phyloP scores from a whole-genome alignment of 2,888 invertebrate species.

The Lepas anatifera region DNA sequence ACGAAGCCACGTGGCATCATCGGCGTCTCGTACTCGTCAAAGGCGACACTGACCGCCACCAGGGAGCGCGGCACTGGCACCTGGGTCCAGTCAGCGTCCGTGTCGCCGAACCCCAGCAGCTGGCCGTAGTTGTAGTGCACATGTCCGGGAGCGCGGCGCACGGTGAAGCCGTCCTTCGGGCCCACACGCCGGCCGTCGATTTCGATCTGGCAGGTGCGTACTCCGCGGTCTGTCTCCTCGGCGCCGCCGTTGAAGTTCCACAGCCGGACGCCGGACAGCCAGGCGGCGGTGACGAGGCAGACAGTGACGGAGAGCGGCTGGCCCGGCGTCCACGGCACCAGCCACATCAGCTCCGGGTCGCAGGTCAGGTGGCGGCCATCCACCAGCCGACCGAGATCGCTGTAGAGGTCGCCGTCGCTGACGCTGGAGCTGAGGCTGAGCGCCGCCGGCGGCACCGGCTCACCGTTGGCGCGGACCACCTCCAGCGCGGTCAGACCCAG shows the following conservation, averaged over 20 bases:
- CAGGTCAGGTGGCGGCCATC: not conserved
- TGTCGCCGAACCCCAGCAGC: not conserved
- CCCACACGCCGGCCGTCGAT: not conserved
- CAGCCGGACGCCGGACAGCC: not conserved
- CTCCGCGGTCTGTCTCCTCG: not conserved
- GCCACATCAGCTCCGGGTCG: not conserved
- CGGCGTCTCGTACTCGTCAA: not conserved
- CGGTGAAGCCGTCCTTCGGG: not conserved
- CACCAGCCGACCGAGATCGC: not conserved
- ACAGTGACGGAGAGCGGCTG: not conserved
- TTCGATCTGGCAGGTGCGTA: not conserved
- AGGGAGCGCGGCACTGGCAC: not conserved
- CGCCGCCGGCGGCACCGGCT: not conserved
- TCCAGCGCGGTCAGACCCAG: not conserved
- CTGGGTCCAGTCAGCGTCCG: not conserved
- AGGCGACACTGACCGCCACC: not conserved
- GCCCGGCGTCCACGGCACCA: constrained; percentile 18
- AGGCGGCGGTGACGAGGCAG: not conserved
- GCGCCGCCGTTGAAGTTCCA: not conserved
- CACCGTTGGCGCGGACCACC: not conserved
- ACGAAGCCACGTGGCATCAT: not conserved
- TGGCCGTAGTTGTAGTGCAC: not conserved
- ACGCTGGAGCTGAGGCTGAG: not conserved
- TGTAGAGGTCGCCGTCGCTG: not conserved
- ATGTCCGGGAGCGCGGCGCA: not conserved